Evolutionary conservation across 2,113 vertebrate genomes (phyloP).

Genomic region (Bambusicola thoracicus): DNA sequence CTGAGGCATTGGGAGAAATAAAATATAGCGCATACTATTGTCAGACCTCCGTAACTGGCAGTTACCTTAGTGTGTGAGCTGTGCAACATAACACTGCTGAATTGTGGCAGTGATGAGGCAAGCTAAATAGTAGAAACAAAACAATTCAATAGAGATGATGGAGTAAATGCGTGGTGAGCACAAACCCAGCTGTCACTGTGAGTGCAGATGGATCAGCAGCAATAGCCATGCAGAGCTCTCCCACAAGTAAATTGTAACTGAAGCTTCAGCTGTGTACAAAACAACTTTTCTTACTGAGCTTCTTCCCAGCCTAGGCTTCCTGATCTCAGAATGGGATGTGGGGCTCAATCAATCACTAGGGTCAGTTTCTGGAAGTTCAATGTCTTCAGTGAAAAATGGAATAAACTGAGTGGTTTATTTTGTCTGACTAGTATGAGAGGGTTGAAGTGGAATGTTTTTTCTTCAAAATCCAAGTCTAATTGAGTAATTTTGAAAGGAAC

Average conservation of each 20-base stretch:
- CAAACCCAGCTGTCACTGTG: not conserved
- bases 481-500: not conserved
- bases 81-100: not conserved
- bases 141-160: fast-evolving
- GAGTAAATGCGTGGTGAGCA: not conserved
- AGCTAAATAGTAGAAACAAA: not conserved
- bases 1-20: not conserved
- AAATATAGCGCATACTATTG: fast-evolving
- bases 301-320: not conserved
- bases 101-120: too few relatives aligned
- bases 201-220: fast-evolving
- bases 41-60: fast-evolving
- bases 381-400: not conserved
- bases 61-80: fast-evolving
- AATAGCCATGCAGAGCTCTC: not conserved
- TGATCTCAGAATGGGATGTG: not conserved
- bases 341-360: fast-evolving
- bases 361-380: not conserved
- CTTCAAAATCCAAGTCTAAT: fast-evolving
- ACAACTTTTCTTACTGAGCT: not conserved
- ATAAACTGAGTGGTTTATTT: not conserved
- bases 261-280: not conserved
- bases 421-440: fast-evolving
- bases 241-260: fast-evolving
- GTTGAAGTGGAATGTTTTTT: fast-evolving